Percentiles rank a stretch among this genome's conserved stretches.
phyloP scores from a whole-genome alignment of 2,888 invertebrate species.

The Tinea pellionella region DNA sequence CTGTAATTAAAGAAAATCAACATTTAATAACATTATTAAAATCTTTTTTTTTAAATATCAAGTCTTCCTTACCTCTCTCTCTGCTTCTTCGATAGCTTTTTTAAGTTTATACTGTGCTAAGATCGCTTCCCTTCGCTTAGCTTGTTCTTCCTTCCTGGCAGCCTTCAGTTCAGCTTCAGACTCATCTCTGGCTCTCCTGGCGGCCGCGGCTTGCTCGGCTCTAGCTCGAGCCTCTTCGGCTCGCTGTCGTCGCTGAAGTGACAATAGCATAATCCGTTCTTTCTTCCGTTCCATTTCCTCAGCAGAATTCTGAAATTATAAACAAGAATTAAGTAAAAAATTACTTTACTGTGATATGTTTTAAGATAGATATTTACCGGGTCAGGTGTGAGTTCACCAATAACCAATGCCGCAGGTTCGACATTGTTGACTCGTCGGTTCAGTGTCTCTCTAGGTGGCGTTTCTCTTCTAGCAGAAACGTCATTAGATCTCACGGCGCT shows the following conservation, averaged over 20 bases:
- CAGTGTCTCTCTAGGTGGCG: conserved; percentile 33
- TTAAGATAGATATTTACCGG: conserved; percentile 30
- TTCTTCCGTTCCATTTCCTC: conserved; percentile 95
- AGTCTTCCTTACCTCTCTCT: conserved; percentile 74
- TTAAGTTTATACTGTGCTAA: conserved; percentile 93
- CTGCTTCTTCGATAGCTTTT: conserved; percentile 92
- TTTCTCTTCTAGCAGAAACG: conserved; percentile 29
- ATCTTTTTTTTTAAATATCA: too few relatives aligned
- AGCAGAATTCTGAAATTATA: conserved; percentile 73
- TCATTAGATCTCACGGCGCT: conserved; percentile 24
- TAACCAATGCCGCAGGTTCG: conserved; percentile 53
- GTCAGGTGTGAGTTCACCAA: conserved; percentile 53
- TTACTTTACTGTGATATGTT: too few relatives aligned
- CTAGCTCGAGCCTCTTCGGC: conserved; percentile 88
- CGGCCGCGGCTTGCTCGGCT: conserved; percentile 85
- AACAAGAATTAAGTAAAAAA: not conserved
- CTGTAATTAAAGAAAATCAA: conserved; percentile 42
- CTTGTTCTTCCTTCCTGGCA: conserved; percentile 85
- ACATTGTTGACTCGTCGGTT: conserved; percentile 23
- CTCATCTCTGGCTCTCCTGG: conserved; percentile 80
- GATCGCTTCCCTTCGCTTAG: conserved; percentile 86
- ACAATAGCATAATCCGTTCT: conserved; percentile 89
- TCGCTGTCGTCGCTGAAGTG: conserved; percentile 89
- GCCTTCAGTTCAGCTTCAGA: conserved; percentile 80
- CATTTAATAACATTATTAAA: too few relatives aligned